These are phyloP conservation scores for Lindbergichthys nudifrons DNA, from an alignment of 2,797 vertebrate species.

Conservation along the genomic window DNA sequence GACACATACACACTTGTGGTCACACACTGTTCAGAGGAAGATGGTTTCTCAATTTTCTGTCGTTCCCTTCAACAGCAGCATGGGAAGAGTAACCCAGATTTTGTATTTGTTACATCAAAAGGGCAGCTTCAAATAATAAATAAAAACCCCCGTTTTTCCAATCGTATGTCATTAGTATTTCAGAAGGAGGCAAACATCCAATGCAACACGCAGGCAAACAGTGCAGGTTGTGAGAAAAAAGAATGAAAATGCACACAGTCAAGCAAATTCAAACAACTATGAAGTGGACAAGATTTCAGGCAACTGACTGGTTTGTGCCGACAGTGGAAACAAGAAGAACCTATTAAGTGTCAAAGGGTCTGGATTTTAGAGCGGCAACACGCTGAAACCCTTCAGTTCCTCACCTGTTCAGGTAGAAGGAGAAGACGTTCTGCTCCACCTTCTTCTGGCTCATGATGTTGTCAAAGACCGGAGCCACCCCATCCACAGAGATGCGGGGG, in stretches of 20 bases:
- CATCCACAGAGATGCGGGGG: conserved; percentile 88
- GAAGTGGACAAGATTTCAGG: too few relatives aligned
- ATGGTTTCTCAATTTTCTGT: too few relatives aligned
- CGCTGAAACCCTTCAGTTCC: not conserved
- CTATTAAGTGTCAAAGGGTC: not conserved
- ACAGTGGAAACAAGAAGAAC: not conserved
- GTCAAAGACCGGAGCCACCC: conserved; percentile 91
- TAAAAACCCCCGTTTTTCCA: too few relatives aligned
- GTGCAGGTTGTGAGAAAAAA: not conserved
- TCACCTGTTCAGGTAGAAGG: conserved; percentile 92
- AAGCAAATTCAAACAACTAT: not conserved
- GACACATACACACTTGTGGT: too few relatives aligned
- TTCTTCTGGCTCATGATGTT: conserved; percentile 92
- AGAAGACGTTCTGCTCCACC: conserved; percentile 91
- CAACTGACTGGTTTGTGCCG: too few relatives aligned
- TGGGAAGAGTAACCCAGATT: too few relatives aligned
- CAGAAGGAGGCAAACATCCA: too few relatives aligned
- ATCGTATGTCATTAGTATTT: too few relatives aligned
- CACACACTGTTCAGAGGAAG: too few relatives aligned
- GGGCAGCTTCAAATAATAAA: too few relatives aligned
- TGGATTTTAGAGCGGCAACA: not conserved
- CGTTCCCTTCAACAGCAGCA: too few relatives aligned
- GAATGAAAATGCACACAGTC: not conserved
- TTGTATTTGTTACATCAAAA: too few relatives aligned
- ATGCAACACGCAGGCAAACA: not conserved